These are phyloP conservation scores for Cantharis lateralis DNA, from an alignment of 2,888 invertebrate genomes.

Conservation along the genomic window DNA sequence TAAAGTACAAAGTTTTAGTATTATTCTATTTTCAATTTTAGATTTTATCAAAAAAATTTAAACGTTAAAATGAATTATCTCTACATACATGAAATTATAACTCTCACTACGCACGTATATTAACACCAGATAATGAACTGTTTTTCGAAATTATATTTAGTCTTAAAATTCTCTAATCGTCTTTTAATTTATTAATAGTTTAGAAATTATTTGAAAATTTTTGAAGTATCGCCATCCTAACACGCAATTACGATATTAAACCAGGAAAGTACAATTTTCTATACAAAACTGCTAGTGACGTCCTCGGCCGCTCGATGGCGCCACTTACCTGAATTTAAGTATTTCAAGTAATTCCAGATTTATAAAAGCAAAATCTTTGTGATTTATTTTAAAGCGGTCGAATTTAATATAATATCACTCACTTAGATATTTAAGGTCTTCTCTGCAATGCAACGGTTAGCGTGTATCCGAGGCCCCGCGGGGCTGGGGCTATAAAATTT, in stretches of 20 bases:
- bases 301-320: constrained; percentile 8
- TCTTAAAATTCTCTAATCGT: not conserved
- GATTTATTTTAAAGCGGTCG: not conserved
- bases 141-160: not conserved
- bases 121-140: not conserved
- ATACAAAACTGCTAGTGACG: not conserved
- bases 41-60: no score
- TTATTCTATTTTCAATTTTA: not conserved
- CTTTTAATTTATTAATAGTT: not conserved
- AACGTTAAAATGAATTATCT: not conserved
- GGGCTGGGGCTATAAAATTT: constrained; percentile 18
- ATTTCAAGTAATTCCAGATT: not conserved
- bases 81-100: not conserved
- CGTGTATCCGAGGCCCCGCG: constrained; percentile 25
- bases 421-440: not conserved
- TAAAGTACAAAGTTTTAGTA: not conserved
- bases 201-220: not conserved
- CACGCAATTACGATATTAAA: not conserved
- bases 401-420: not conserved
- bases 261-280: not conserved
- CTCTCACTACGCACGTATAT: not conserved
- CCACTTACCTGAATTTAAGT: not conserved
- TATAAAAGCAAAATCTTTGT: not conserved
- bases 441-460: not conserved
- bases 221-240: not conserved